Conservation (phyloP, 2,113 vertebrate species). For the Cynocephalus volans region DNA sequence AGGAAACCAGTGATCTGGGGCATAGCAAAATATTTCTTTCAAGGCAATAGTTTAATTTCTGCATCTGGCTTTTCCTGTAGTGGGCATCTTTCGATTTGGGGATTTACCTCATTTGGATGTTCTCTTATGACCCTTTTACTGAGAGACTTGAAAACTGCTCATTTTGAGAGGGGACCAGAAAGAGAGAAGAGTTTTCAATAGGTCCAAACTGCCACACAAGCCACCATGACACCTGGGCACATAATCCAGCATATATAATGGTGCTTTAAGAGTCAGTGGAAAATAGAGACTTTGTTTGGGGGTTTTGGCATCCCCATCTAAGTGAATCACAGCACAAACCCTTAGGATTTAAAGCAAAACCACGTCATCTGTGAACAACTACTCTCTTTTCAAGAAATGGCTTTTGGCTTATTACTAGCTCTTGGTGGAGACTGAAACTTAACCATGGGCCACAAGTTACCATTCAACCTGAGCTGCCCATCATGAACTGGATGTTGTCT, state of each 20-base stretch:
- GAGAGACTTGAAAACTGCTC: not conserved
- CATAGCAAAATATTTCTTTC: not conserved
- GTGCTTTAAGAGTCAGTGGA: not conserved
- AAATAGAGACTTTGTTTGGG: not conserved
- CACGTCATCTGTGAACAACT: not conserved
- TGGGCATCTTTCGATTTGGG: not conserved
- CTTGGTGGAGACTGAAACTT: not conserved
- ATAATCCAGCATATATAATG: not conserved
- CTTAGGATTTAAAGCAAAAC: not conserved
- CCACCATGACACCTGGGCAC: not conserved
- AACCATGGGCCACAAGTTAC: not conserved
- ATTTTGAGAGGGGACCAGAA: not conserved
- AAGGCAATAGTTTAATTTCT: not conserved
- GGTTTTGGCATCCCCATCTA: not conserved
- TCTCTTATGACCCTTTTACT: not conserved
- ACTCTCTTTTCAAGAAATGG: not conserved
- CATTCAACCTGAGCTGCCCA: not conserved
- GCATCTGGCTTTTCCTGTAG: not conserved
- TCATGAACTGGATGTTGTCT: not conserved
- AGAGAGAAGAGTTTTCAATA: not conserved
- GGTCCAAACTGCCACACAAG: not conserved
- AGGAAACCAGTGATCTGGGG: not conserved
- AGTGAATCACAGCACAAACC: not conserved
- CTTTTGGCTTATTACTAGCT: not conserved
- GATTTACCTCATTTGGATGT: not conserved